phyloP scores from a whole-genome alignment of 1,140 invertebrate genomes.

The Scaptomyza graminum region DNA sequence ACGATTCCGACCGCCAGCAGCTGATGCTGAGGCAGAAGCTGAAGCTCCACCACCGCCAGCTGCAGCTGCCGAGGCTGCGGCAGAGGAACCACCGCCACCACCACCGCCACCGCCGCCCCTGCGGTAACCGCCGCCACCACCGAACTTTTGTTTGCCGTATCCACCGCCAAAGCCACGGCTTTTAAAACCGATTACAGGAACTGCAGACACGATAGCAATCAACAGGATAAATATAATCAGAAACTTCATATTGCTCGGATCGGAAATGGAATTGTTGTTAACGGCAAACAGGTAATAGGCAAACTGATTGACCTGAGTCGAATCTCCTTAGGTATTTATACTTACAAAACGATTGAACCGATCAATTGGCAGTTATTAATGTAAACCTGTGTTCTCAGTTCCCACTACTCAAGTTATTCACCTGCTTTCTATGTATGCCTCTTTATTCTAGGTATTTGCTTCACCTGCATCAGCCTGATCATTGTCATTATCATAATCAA shows the following conservation, averaged over 20 bases:
- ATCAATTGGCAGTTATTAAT: slow-evolving; percentile 36
- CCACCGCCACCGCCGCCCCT: slow-evolving; percentile 18
- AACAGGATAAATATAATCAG: slow-evolving; percentile 55
- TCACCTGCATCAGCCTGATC: slow-evolving; percentile 1
- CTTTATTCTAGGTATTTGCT: slow-evolving; percentile 57
- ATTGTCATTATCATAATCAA: slow-evolving; percentile 15
- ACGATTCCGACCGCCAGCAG: slow-evolving; percentile 21
- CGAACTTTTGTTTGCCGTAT: slow-evolving; percentile 13
- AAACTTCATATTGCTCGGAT: slow-evolving; percentile 53
- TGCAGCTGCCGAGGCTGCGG: slow-evolving; percentile 5
- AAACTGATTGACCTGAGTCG: slow-evolving; percentile 53
- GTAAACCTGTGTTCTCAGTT: slow-evolving; percentile 14
- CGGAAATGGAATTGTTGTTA: slow-evolving; percentile 16
- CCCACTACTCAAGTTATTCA: slow-evolving; percentile 19
- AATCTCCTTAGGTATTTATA: slow-evolving; percentile 32
- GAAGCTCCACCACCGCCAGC: background rate
- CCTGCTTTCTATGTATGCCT: slow-evolving; percentile 57
- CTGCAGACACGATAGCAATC: slow-evolving; percentile 40
- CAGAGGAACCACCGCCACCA: slow-evolving; percentile 1
- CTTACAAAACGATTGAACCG: background rate
- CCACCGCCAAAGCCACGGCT: slow-evolving; percentile 14
- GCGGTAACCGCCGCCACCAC: slow-evolving; percentile 31
- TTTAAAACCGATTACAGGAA: slow-evolving; percentile 44
- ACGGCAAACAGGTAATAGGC: slow-evolving; percentile 28
- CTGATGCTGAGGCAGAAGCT: slow-evolving; percentile 2